Evolutionary conservation across 2,797 vertebrate genomes (phyloP), one percentile per base, ranked within the genome.

Genomic region (Pantherophis vulpinus): DNA sequence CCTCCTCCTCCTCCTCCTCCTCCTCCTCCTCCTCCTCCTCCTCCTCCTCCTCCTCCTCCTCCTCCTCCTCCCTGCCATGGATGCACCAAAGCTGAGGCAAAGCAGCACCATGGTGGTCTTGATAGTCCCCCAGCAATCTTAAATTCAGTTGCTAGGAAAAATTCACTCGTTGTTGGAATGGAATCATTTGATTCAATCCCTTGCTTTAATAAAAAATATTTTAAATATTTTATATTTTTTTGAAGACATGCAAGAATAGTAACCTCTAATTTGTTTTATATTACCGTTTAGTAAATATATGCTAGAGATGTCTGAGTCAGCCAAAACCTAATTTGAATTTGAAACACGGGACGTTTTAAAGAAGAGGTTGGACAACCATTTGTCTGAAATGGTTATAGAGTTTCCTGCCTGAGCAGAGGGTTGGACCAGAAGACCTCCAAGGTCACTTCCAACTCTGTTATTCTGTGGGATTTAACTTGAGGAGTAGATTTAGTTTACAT

Each of bases 141-240:
- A 83, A 47, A 0, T 47, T 47, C 18, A 42, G 3, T 25, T 83
- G 74, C 42, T 83, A 83, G 42, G 23, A 83, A 83, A 83, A 83
- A 83, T 1, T 47, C 37, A 83, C 74, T 25, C 3, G 9, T 4
- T 42, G 18, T 83, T 83, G 37, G 37, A 32, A 74, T 74, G 66
- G 66, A 32, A 37, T 74, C 7, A 37, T 18, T 37, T 32, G 14
- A 37, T 74, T 74, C 70, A 74, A 74, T 32, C 6, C 66, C n/a
- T 70, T 79, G 37, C 32, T 42, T 79, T 47, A 79, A 79, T 47
- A 79, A 96, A 96, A 96, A 96, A 95, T 94, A 96, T 96, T 97
- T 66, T 96, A 70, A 70, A 70, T 96, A 95, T 63, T 59, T 96
- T 95, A 63, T 63, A 63, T 91, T 92, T 95, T 91, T 91, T 93